Evolutionary conservation across 2,888 invertebrate species (phyloP), one percentile per base, ranked within the genome.

Genomic region (Pristionchus mayeri): DNA sequence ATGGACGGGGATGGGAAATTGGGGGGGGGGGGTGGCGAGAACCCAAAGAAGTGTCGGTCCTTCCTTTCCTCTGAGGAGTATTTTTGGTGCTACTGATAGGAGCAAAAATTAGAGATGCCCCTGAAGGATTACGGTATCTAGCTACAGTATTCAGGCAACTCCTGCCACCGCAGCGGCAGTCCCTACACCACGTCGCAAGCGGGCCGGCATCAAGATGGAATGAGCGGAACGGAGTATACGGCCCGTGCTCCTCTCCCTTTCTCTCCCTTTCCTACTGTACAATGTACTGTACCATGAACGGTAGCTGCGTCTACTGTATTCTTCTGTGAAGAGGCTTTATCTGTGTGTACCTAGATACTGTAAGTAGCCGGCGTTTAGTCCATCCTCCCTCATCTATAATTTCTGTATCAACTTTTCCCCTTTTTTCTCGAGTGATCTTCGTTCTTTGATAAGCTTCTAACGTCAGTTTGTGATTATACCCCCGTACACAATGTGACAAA

Each of bases 401-500:
- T 44, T 63, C 63, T 24, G n/a, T 54, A 67, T 67, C 37, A 21
- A 16, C 24, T 6, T 63, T 18, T n/a, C 18, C 34, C 18, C 6
- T 71, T n/a, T n/a, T n/a, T n/a, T 40, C 40, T 44, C 24, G 40
- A 40, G 71, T 71, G 71, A 71, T 71, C 71, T 71, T 37, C 40
- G 40, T 24, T 24, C 40, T 40, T 71, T 71, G 71, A 71, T 40
- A 71, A 40, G 37, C 37, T 40, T 44, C 7, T n/a, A n/a, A n/a
- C n/a, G n/a, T n/a, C n/a, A 16, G 16, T 78, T 78, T 78, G 76
- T 78, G 76, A 78, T 78, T 78, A 30, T 40, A 27, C 4, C 76
- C 76, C 48, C 4, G 3, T 21, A 27, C 24, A 27, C 40, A 78
- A 78, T 78, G 76, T 78, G 50, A 78, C 50, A 50, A 44, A 40